Evolutionary conservation across 2,888 invertebrate genomes (phyloP), one percentile per base, ranked within the genome.

Genomic region (Stenodera caucasica): DNA sequence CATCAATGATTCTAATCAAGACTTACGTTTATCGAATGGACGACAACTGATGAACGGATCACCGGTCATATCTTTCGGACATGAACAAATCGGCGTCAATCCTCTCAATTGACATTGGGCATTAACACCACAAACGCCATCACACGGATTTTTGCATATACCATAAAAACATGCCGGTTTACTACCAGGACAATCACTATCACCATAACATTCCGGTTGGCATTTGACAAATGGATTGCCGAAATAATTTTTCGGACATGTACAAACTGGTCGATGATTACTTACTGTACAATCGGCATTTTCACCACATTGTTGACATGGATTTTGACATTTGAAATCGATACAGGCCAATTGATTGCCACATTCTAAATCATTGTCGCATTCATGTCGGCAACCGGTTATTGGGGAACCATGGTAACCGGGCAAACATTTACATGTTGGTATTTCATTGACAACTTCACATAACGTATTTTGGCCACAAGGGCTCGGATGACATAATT

Each of bases 21-120:
- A 32, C 83, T 84, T 79, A 91, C 91, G 84, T 73, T 90, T 88
- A 78, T 88, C 89, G 75, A 92, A 93, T 67, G 90, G 91, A 70
- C 93, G 85, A 81, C 94, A 94, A 75, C 85, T 85, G 2, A 88
- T 83, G 80, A 93, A 94, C 3, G 94, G 94, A 83, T 94, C 89
- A 1, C 94, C 94, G 23, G 93, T 93, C 90, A 91, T 92, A 73
- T 92, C 90, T 74, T 85, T 87, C 0, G 94, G 93, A 78, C 94
- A 94, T 58, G 91, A 91, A 79, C 94, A 94, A 14, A 94, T 87
- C 0, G 94, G 92, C 5, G 91, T 92, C 55, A 91, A 83, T 3
- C 89, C 91, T 49, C 90, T 84, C 40, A 93, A 84, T 72, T 88
- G 85, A 78, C 94, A 94, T 72, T 93, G 89, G 2, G 94, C 94